These are phyloP conservation scores for Musca vetustissima DNA, from an alignment of 1,140 invertebrate genomes.

Conservation along the genomic window DNA sequence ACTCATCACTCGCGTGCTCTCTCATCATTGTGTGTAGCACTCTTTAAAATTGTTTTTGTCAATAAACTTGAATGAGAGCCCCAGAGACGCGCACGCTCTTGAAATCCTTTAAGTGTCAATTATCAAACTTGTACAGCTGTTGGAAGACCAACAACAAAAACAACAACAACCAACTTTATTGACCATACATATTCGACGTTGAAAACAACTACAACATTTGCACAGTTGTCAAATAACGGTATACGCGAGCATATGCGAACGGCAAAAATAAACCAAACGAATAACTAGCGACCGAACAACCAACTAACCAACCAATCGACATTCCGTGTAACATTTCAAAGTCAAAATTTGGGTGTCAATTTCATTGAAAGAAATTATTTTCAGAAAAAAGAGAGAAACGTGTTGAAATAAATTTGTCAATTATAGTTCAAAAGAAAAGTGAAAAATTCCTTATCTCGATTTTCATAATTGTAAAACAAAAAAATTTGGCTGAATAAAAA, in stretches of 20 bases:
- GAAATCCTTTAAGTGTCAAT: not conserved
- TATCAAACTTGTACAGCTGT: slow-evolving; percentile 15
- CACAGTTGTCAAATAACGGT: slow-evolving; percentile 15
- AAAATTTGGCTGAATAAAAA: too few species aligned
- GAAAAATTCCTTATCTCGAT: too few species aligned
- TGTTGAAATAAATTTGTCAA: not conserved
- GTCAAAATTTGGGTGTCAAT: too few species aligned
- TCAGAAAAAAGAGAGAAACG: not conserved
- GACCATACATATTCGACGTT: not conserved
- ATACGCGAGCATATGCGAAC: not conserved
- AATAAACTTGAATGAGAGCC: too few species aligned
- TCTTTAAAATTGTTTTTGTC: not conserved
- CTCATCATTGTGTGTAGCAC: not conserved
- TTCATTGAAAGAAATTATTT: not conserved
- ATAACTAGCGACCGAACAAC: too few species aligned
- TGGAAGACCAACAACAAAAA: not conserved
- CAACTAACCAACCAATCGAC: too few species aligned
- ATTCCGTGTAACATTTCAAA: too few species aligned
- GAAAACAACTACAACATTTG: not conserved
- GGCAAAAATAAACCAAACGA: not conserved
- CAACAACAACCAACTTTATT: not conserved
- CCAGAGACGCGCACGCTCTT: too few species aligned
- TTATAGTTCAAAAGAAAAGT: slow-evolving; percentile 6
- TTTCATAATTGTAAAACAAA: too few species aligned
- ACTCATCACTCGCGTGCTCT: not conserved